These are phyloP conservation scores for Paralichthys olivaceus DNA, from an alignment of 2,113 vertebrate species.

Conservation along the genomic window DNA sequence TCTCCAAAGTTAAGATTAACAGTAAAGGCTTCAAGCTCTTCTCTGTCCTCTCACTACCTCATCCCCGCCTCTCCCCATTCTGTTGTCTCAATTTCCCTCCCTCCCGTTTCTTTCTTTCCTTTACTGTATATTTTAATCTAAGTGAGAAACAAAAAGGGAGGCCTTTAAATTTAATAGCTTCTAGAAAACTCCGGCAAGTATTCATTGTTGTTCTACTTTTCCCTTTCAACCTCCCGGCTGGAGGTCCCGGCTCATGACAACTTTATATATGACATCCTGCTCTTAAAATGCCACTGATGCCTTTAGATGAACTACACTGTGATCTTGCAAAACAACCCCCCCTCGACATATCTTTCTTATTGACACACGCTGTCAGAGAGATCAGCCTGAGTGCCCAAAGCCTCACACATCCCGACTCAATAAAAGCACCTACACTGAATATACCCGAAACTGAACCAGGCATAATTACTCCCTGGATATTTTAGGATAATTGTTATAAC, in stretches of 20 bases:
- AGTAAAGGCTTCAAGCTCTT: slow-evolving; percentile 64
- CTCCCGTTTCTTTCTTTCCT: slow-evolving; percentile 9
- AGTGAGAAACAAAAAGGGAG: slow-evolving; percentile 81
- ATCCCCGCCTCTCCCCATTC: slow-evolving; percentile 1
- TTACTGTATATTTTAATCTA: slow-evolving; percentile 82
- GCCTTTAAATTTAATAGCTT: slow-evolving; percentile 87
- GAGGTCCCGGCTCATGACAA: slow-evolving; percentile 85
- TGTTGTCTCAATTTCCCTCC: slow-evolving; percentile 51
- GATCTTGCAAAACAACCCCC: slow-evolving; percentile 87
- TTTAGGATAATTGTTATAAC: slow-evolving; percentile 70
- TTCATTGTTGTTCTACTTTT: slow-evolving; percentile 84
- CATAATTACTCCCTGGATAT: slow-evolving; percentile 71
- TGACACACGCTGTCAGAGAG: slow-evolving; percentile 80
- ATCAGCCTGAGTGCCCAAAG: slow-evolving; percentile 50
- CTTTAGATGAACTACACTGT: slow-evolving; percentile 87
- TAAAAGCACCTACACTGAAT: slow-evolving; percentile 59
- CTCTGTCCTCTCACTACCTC: slow-evolving; percentile 36
- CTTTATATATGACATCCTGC: slow-evolving; percentile 88
- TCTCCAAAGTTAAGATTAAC: slow-evolving; percentile 80
- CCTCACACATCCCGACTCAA: slow-evolving; percentile 27
- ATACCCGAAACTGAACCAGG: slow-evolving; percentile 46
- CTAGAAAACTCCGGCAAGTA: slow-evolving; percentile 82
- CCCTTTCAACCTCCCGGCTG: slow-evolving; percentile 86
- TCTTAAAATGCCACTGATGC: slow-evolving; percentile 88
- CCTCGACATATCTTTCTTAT: slow-evolving; percentile 84